Percentiles rank a stretch among this genome's conserved stretches.
Conservation (phyloP, 1,140 invertebrate genomes). For the Orius insidiosus region DNA sequence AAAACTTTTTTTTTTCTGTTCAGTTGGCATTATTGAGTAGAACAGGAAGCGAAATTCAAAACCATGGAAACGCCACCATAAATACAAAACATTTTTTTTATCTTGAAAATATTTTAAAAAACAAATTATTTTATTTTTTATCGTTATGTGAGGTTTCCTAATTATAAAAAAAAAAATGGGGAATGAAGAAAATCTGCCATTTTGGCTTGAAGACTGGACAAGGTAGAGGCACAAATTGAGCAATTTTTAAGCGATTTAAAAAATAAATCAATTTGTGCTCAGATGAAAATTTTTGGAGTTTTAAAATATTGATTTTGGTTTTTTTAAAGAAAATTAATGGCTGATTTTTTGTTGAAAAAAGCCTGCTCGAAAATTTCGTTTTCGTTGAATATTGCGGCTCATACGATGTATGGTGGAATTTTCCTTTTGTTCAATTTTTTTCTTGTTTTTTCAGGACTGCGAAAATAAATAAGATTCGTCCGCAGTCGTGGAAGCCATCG, state of each 20-base stretch:
- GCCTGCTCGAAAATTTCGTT: background rate
- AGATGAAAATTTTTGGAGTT: background rate
- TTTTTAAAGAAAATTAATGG: background rate
- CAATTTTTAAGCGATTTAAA: background rate
- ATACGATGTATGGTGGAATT: slow-evolving; percentile 4
- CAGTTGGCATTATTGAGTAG: no score
- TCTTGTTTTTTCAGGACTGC: slow-evolving; percentile 7
- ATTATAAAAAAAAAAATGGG: no score
- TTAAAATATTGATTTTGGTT: background rate
- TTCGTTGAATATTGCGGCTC: background rate
- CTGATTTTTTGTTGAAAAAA: background rate
- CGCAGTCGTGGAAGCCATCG: slow-evolving; percentile 17
- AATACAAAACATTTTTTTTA: no score
- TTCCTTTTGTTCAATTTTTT: slow-evolving; percentile 3
- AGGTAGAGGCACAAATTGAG: slow-evolving; percentile 13
- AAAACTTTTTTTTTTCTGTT: no score
- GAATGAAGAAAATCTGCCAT: slow-evolving; percentile 15
- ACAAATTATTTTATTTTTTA: no score
- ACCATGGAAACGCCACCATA: no score
- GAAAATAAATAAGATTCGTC: slow-evolving; percentile 12
- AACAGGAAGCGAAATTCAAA: no score
- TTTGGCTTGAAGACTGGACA: slow-evolving; percentile 20
- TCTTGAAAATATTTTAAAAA: no score
- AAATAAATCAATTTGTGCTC: background rate
- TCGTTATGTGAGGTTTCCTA: no score